A percentile compares a stretch with the other conserved stretches of the same genome.
Evolutionary conservation across 2,888 invertebrate species (phyloP).

Genomic region (Dinocampus coccinellae): DNA sequence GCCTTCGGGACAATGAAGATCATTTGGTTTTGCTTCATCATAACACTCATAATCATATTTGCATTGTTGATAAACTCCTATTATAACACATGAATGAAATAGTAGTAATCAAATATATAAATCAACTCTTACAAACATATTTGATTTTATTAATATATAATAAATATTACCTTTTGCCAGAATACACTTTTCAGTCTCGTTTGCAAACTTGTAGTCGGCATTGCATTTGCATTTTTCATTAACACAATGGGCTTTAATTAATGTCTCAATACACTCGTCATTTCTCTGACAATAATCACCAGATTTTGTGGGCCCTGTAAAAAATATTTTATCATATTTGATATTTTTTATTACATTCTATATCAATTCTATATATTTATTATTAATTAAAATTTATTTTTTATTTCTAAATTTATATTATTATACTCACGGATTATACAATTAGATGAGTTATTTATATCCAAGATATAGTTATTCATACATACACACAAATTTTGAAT

Average conservation of each 20-base stretch:
- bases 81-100: no score
- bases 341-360: not conserved
- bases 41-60: no score
- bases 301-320: constrained; percentile 46
- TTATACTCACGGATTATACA: constrained; percentile 53
- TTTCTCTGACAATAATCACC: constrained; percentile 52
- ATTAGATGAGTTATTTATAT: constrained; percentile 55
- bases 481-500: constrained; percentile 53
- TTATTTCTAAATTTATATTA: not conserved
- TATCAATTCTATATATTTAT: not conserved
- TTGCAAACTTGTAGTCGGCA: constrained; percentile 47
- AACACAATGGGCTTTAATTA: constrained; percentile 50
- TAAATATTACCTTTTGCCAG: constrained; percentile 44
- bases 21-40: no score
- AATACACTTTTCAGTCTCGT: constrained; percentile 48
- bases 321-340: not conserved
- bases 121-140: no score
- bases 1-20: no score
- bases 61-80: no score
- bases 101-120: no score
- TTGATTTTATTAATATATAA: no score
- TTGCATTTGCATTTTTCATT: constrained; percentile 49
- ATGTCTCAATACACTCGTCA: constrained; percentile 53
- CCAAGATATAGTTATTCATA: constrained; percentile 49
- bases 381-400: not conserved